Evolutionary conservation across 2,113 vertebrate species (phyloP).

Genomic region (Sitta europaea): DNA sequence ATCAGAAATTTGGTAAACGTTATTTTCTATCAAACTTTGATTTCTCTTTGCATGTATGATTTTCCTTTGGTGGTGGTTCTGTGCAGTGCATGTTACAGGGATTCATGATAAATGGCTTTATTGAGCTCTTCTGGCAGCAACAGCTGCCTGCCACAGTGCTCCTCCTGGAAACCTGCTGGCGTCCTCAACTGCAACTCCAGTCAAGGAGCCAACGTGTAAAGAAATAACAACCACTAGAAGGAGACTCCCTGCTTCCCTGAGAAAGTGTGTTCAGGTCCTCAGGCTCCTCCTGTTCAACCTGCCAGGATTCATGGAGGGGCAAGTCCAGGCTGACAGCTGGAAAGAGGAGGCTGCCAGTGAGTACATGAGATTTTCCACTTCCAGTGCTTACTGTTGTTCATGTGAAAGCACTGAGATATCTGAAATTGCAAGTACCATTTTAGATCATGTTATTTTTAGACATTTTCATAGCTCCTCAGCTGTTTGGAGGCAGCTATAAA

Average conservation of each 20-base stretch:
- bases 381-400: background rate
- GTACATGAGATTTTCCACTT: background rate
- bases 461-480: background rate
- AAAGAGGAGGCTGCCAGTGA: background rate
- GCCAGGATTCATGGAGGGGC: background rate
- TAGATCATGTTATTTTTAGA: background rate
- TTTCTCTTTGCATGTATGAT: background rate
- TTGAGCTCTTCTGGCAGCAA: background rate
- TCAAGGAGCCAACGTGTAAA: background rate
- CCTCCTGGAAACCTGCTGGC: background rate
- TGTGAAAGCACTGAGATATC: background rate
- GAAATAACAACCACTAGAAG: background rate
- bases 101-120: background rate
- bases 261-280: rapidly evolving
- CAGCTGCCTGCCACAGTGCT: background rate
- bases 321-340: background rate
- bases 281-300: background rate
- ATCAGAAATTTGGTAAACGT: background rate
- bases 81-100: background rate
- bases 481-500: background rate
- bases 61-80: background rate
- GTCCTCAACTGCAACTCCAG: background rate
- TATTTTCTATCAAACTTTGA: background rate
- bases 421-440: background rate
- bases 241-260: background rate